Evolutionary conservation across 2,888 invertebrate genomes (phyloP).

Genomic region (Oscheius sp.): DNA sequence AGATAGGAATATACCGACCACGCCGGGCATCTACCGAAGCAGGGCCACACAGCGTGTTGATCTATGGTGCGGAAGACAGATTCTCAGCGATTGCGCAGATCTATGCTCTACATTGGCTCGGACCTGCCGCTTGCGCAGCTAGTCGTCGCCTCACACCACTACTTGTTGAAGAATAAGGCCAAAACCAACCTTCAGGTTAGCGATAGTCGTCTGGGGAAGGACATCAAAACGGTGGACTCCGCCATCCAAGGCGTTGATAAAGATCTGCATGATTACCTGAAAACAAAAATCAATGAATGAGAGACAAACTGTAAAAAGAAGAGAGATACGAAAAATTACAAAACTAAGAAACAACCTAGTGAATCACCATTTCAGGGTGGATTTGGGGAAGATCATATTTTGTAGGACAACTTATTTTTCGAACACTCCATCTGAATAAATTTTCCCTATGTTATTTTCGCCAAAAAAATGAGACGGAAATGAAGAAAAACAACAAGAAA

Average conservation of each 20-base stretch:
- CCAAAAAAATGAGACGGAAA: too few relatives aligned
- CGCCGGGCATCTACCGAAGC: conserved; percentile 64
- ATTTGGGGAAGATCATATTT: too few relatives aligned
- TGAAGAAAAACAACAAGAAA: too few relatives aligned
- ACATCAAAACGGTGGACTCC: conserved; percentile 63
- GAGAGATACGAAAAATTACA: neutral
- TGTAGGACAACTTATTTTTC: too few relatives aligned
- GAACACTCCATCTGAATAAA: neutral
- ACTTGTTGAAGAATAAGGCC: conserved; percentile 15
- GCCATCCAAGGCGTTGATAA: conserved; percentile 66
- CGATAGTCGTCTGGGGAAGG: conserved; percentile 61
- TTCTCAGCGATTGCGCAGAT: neutral
- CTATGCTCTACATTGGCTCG: conserved; percentile 6
- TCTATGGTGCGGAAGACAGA: conserved; percentile 61
- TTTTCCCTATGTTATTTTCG: neutral
- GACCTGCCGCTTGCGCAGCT: neutral
- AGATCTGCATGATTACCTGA: conserved; percentile 66
- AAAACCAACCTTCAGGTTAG: conserved; percentile 60
- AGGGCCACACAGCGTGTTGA: conserved; percentile 58
- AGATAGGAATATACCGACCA: conserved; percentile 64
- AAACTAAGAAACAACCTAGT: neutral
- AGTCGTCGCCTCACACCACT: neutral
- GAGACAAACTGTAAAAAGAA: neutral
- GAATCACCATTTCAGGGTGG: neutral
- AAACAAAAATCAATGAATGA: neutral